Evolutionary conservation across 64 coral and sea anemone genomes (phyloP), one percentile per base, ranked within the genome.

Genomic region (Montipora capricornis): DNA sequence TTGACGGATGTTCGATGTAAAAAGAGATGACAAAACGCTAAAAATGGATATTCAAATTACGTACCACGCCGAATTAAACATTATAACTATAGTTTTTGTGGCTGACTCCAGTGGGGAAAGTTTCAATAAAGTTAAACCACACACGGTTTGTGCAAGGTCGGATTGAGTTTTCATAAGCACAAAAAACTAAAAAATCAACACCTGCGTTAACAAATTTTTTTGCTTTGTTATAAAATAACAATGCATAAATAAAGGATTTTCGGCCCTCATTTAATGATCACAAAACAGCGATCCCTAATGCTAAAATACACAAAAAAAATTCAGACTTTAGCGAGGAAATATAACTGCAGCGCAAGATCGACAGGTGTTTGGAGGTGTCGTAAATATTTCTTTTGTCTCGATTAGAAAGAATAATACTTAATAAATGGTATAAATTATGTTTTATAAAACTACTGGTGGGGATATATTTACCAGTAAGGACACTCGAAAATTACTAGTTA

Each of bases 401-500:
- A 47, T 76, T 1, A 46, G 10, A 1, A 45, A 10, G 37, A 37
- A 46, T 4, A 12, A 47, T 47, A 13, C n/a, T 8, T 76, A 46
- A 12, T 37, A 37, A 44, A 44, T 2, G 44, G 6, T 46, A 57
- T n/a, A 37, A 82, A 82, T 64, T 24, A 16, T 70, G 6, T 49
- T 73, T 50, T 57, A 57, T 8, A 57, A 24, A 73, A 24, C 7
- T 71, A 73, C 82, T 26, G 82, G 82, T 86, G 82, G 7, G 8
- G 17, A n/a, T 49, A 17, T 71, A 71, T 86, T 86, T 11, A 51
- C 66, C 68, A 68, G 67, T 52, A 86, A 70, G 62, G 68, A 5
- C 64, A 86, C 66, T 86, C 62, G 17, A 86, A 86, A 86, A 86
- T 86, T 68, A 50, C 45, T 24, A 17, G 70, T 50, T 8, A n/a